Base-by-base conservation (phyloP, 2,888 invertebrate species). In the Leptinotarsa juncta region DNA sequence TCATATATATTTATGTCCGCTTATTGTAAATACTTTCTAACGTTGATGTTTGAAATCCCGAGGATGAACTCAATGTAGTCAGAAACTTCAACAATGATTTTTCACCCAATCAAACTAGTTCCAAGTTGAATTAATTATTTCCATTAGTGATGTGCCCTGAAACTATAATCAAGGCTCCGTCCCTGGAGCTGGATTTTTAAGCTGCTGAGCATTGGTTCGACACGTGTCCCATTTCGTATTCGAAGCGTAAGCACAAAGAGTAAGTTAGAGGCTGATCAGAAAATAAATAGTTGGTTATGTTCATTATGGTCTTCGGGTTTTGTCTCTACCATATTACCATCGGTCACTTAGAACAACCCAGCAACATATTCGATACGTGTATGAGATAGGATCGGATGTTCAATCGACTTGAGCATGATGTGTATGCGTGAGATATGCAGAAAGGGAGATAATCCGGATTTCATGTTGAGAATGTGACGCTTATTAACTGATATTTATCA, bases 221-320 rank as follows among this genome's bases (percentile, higher is more conserved):
- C 79, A 79, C 80, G 78, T 77, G 80, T 80, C 80, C 77, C 78
- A 79, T 77, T 76, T 78, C 76, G 75, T 78, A 77, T 77, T 78
- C 76, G 80, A 81, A 78, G 72, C 10, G 42, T 42, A 42, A 42
- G 42, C 42, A 42, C 42, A 42, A 42, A 42, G 82, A 81, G 82
- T 84, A 83, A 83, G 82, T 83, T 83, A 84, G 84, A 82, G 83
- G 82, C 80, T 75, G 77, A 78, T 75, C 79, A 74, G 78, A 76
- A 80, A 82, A 84, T 84, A 84, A 84, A 83, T 83, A 82, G 82
- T 81, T 81, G 79, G 42, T 42, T 42, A 42, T 81, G 84, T 84
- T 84, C 84, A 84, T 83, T 84, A 83, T 82, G 83, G 82, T 80
- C 82, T 81, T 82, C 82, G 83, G 82, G 82, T 83, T 78, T 82